Evolutionary conservation across 35 echinoderm and acorn worm species (phyloP).

Genomic region (Acanthaster planci): DNA sequence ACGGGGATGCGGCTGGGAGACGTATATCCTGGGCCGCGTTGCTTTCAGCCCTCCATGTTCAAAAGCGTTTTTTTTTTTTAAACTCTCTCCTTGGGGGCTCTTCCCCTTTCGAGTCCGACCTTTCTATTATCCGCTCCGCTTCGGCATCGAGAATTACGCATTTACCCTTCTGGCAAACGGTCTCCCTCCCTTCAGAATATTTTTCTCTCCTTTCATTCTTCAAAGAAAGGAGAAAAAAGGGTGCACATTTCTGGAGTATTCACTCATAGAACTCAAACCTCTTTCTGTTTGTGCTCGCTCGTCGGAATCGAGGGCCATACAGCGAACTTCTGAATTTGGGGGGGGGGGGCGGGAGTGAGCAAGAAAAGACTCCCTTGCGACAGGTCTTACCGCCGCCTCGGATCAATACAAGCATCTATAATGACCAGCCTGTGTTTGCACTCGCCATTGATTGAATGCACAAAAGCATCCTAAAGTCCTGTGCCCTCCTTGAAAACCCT

Average conservation of each 20-base stretch:
- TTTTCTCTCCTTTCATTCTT: background rate
- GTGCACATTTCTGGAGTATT: too few species aligned
- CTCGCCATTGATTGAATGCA: slow-evolving; percentile 7
- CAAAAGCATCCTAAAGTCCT: background rate
- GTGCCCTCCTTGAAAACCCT: background rate
- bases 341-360: background rate
- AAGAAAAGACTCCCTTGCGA: background rate
- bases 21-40: background rate
- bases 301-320: too few species aligned
- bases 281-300: background rate
- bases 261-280: too few species aligned
- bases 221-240: too few species aligned
- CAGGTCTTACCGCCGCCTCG: background rate
- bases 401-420: slow-evolving; percentile 10
- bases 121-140: background rate
- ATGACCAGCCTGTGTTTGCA: slow-evolving; percentile 22
- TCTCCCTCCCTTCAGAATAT: background rate
- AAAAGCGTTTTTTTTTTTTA: background rate
- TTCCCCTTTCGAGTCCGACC: background rate
- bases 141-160: background rate
- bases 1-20: background rate
- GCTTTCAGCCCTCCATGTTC: slow-evolving; percentile 1
- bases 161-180: slow-evolving; percentile 5
- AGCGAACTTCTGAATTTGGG: background rate
- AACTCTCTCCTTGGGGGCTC: background rate